Evolutionary conservation across 2,113 vertebrate genomes (phyloP).

Genomic region (Procapra przewalskii): DNA sequence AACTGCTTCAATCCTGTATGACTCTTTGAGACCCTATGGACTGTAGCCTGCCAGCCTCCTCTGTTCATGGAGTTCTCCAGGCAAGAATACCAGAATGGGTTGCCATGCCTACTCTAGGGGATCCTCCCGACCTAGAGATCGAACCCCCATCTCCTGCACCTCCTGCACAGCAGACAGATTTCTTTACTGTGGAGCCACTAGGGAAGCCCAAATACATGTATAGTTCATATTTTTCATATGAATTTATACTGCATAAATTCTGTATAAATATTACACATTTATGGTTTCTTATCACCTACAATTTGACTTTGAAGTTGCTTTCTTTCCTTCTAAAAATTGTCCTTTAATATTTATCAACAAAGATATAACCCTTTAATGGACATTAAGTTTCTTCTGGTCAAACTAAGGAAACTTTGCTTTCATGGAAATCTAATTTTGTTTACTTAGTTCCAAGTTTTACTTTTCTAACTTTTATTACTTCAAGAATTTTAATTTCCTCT

Average conservation of each 20-base stretch:
- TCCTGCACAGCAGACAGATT: not conserved
- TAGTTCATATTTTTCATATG: not conserved
- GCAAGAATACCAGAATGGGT: not conserved
- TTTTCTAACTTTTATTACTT: constrained; percentile 1
- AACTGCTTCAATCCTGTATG: not conserved
- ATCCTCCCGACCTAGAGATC: not conserved
- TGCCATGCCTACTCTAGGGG: not conserved
- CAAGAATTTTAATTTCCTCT: not conserved
- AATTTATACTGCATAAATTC: not conserved
- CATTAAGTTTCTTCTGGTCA: not conserved
- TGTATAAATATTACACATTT: not conserved
- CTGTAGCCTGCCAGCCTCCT: not conserved
- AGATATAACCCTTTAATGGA: not conserved
- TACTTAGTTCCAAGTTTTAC: not conserved
- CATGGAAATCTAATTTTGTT: not conserved
- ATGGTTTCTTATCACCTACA: not conserved
- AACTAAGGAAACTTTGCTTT: not conserved
- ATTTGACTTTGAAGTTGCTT: not conserved
- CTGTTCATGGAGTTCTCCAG: not conserved
- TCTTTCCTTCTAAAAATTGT: not conserved
- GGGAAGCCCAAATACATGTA: not conserved
- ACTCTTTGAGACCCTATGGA: not conserved
- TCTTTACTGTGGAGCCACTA: not conserved
- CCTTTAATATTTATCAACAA: not conserved
- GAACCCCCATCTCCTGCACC: not conserved